Conservation (phyloP, 2,888 invertebrate genomes). For the Drosophila infuscata region DNA sequence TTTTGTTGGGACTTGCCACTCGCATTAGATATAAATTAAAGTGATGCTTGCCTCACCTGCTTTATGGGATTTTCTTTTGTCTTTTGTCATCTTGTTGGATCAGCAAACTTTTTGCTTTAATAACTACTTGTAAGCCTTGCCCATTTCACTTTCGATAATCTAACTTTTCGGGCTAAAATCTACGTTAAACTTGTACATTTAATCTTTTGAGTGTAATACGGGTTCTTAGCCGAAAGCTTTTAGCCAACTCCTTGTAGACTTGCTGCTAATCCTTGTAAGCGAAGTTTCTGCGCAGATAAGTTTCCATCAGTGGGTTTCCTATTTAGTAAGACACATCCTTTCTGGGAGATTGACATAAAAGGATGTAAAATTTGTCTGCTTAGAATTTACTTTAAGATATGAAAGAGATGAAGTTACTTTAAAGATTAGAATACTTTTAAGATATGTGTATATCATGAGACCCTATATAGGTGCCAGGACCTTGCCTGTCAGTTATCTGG, state of each 20-base stretch:
- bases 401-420: neutral
- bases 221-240: neutral
- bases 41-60: too few species aligned
- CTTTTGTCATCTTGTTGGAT: neutral
- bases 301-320: neutral
- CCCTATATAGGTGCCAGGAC: neutral
- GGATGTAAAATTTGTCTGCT: neutral
- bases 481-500: neutral
- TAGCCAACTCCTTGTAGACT: neutral
- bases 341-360: neutral
- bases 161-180: neutral
- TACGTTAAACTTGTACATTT: neutral
- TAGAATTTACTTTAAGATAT: neutral
- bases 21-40: constrained; percentile 1
- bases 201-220: neutral
- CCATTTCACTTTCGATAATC: neutral
- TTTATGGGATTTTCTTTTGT: neutral
- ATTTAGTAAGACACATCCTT: neutral
- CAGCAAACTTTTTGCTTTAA: neutral
- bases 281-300: neutral
- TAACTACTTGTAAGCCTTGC: neutral
- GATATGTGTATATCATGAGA: too few species aligned
- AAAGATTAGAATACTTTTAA: neutral
- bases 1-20: constrained; percentile 6
- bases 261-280: neutral